Evolutionary conservation across 2,888 invertebrate genomes (phyloP).

Genomic region (Nineta flava): DNA sequence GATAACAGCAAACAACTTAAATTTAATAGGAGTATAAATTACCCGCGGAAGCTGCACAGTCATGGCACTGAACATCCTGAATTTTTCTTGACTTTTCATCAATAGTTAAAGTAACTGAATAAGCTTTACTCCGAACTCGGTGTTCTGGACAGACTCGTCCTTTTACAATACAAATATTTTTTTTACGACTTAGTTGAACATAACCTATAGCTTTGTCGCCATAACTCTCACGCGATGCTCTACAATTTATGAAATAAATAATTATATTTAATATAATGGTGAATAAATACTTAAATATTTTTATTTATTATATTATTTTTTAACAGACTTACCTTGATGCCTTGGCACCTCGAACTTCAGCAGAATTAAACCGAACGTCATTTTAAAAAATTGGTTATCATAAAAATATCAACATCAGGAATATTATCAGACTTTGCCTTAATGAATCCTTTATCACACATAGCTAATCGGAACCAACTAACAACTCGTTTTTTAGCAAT

Average conservation of each 20-base stretch:
- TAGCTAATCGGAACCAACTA: too few relatives aligned
- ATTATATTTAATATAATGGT: too few relatives aligned
- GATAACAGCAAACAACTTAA: too few relatives aligned
- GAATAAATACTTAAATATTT: too few relatives aligned
- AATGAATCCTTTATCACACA: neutral
- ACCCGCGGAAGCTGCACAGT: neutral
- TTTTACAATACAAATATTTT: neutral
- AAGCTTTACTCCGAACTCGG: neutral
- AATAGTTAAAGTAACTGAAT: neutral
- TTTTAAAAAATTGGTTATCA: neutral
- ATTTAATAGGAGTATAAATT: too few relatives aligned
- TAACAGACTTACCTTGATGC: neutral
- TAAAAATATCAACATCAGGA: neutral
- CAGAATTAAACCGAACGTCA: neutral
- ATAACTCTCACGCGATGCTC: neutral
- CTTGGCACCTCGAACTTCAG: neutral
- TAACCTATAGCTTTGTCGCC: neutral
- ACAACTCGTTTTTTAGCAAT: too few relatives aligned
- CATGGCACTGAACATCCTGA: neutral
- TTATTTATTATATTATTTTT: neutral
- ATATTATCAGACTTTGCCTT: neutral
- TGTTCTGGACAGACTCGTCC: neutral
- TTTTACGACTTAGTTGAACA: neutral
- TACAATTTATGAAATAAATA: neutral
- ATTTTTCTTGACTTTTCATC: neutral